Evolutionary conservation across 2,888 invertebrate species (phyloP).

Genomic region (Punctoribates punctum): DNA sequence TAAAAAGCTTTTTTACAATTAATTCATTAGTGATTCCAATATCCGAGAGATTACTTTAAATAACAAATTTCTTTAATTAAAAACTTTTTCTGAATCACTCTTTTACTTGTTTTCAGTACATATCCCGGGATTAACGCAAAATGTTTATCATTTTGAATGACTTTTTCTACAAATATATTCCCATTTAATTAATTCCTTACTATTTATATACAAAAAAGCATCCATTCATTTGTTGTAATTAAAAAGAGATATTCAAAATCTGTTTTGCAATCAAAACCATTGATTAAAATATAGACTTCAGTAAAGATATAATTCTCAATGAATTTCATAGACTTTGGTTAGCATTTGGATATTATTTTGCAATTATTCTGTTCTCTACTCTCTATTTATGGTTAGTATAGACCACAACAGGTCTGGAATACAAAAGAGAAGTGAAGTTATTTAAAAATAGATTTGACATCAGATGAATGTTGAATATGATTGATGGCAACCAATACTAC

Average conservation of each 20-base stretch:
- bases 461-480: constrained; percentile 30
- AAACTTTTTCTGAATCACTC: neutral
- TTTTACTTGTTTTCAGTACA: neutral
- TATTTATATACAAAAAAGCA: neutral
- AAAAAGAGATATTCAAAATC: neutral
- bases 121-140: neutral
- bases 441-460: constrained; percentile 29
- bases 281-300: no score
- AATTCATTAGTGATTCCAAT: neutral
- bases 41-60: no score
- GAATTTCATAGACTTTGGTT: no score
- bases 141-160: neutral
- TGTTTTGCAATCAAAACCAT: no score
- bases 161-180: neutral
- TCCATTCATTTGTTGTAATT: neutral
- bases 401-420: constrained; percentile 6
- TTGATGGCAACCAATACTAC: constrained; percentile 14
- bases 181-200: neutral
- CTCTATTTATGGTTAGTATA: no score
- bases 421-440: neutral
- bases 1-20: constrained; percentile 1
- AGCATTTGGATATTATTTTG: neutral
- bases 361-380: no score
- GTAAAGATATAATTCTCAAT: no score
- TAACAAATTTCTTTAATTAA: no score